Evolutionary conservation across 2,113 vertebrate genomes (phyloP).

Genomic region (Phoxinus phoxinus): DNA sequence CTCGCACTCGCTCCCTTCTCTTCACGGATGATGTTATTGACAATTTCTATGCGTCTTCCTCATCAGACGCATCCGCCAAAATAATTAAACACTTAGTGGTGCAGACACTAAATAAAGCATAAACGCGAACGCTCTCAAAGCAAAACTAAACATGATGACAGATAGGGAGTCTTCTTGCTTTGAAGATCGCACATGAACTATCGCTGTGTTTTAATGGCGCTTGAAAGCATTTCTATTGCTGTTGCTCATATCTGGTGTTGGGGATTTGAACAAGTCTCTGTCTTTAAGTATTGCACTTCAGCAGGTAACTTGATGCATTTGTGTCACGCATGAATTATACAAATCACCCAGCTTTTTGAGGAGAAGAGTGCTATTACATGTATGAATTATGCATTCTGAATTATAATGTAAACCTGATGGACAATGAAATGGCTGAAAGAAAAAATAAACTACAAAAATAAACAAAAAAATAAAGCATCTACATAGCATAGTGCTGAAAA

Average conservation of each 20-base stretch:
- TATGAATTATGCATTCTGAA: background rate
- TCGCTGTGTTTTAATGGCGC: constrained; percentile 15
- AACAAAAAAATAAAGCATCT: no score
- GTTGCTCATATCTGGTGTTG: background rate
- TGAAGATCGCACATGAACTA: constrained; percentile 4
- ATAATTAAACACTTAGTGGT: constrained; percentile 43
- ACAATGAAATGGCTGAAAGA: background rate
- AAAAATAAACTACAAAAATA: background rate
- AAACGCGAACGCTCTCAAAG: constrained; percentile 11
- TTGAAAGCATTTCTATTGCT: background rate
- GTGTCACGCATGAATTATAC: background rate
- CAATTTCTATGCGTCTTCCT: constrained; percentile 26
- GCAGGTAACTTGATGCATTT: background rate
- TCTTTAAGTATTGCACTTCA: background rate
- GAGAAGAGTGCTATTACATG: background rate
- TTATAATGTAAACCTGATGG: background rate
- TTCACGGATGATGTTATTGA: constrained; percentile 47
- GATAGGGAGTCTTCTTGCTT: constrained; percentile 17
- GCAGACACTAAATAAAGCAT: constrained; percentile 52
- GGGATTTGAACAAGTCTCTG: background rate
- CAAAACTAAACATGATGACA: constrained; percentile 42
- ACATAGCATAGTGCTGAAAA: no score
- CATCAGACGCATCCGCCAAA: constrained; percentile 45
- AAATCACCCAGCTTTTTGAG: background rate
- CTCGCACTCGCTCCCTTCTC: constrained; percentile 10